These are phyloP conservation scores for Melolontha melolontha DNA, from an alignment of 2,888 invertebrate genomes.

Conservation along the genomic window DNA sequence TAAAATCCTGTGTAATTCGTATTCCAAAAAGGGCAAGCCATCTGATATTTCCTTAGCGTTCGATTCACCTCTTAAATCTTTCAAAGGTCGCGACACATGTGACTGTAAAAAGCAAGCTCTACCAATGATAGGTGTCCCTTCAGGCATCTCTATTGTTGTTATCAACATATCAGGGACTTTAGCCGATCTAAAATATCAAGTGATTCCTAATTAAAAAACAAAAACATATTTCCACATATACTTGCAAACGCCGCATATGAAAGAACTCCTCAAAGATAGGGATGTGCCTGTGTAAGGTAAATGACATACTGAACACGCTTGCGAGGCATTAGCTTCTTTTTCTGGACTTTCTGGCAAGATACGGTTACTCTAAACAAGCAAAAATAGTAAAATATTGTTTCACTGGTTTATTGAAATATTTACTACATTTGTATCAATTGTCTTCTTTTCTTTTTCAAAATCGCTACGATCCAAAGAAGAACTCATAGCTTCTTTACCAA, in stretches of 20 bases:
- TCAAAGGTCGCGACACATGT: slow-evolving; percentile 82
- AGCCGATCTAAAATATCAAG: slow-evolving; percentile 72
- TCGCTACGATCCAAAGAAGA: slow-evolving; percentile 69
- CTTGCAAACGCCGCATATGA: slow-evolving; percentile 80
- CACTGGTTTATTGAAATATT: neutral
- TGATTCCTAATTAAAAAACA: slow-evolving; percentile 32
- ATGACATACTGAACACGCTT: slow-evolving; percentile 71
- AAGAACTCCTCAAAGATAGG: slow-evolving; percentile 79
- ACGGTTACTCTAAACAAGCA: slow-evolving; percentile 22
- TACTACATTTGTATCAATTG: slow-evolving; percentile 30
- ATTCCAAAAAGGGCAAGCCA: slow-evolving; percentile 94
- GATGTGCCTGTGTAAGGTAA: slow-evolving; percentile 84
- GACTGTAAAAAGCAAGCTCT: slow-evolving; percentile 77
- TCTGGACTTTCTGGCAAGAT: slow-evolving; percentile 63
- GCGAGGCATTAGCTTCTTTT: slow-evolving; percentile 46
- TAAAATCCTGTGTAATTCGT: slow-evolving; percentile 91
- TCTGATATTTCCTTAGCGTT: slow-evolving; percentile 95
- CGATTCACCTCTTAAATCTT: slow-evolving; percentile 84
- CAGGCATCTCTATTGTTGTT: slow-evolving; percentile 89
- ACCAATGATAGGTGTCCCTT: slow-evolving; percentile 78
- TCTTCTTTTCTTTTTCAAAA: slow-evolving; percentile 63
- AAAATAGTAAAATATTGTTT: neutral
- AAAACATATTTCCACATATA: slow-evolving; percentile 58
- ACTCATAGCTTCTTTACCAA: slow-evolving; percentile 63
- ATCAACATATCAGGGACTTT: slow-evolving; percentile 93